Conservation (phyloP, 2,113 vertebrate genomes). For the Cynoglossus semilaevis region DNA sequence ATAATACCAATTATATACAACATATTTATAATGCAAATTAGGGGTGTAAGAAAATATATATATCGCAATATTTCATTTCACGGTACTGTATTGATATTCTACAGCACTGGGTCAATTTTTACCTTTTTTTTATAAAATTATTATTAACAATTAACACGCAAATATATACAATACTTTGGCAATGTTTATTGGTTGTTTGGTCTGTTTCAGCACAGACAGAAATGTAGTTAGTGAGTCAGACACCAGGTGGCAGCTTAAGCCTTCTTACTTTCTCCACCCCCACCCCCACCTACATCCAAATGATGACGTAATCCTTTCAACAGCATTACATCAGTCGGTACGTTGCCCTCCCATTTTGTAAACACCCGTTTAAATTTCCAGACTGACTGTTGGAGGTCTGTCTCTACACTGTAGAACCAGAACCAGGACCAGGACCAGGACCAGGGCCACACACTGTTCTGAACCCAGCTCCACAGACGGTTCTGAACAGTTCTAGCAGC, state of each 20-base stretch:
- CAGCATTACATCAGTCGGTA: slow-evolving; percentile 60
- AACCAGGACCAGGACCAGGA: too few relatives aligned
- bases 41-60: not conserved
- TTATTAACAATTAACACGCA: too few relatives aligned
- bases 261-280: slow-evolving; percentile 34
- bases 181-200: too few relatives aligned
- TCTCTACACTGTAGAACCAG: slow-evolving; percentile 29
- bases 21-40: slow-evolving; percentile 10
- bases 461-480: slow-evolving; percentile 53
- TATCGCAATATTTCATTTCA: too few relatives aligned
- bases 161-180: too few relatives aligned
- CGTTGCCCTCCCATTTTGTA: slow-evolving; percentile 33
- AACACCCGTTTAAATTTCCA: slow-evolving; percentile 49
- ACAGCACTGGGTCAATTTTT: too few relatives aligned
- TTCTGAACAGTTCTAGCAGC: slow-evolving; percentile 51
- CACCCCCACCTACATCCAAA: slow-evolving; percentile 44
- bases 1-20: too few relatives aligned
- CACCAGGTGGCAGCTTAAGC: slow-evolving; percentile 70
- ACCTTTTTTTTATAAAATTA: too few relatives aligned
- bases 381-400: slow-evolving; percentile 35
- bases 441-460: too few relatives aligned
- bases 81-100: too few relatives aligned
- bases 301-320: slow-evolving; percentile 72
- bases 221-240: slow-evolving; percentile 11
- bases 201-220: slow-evolving; percentile 17